A percentile compares a stretch with the other conserved stretches of the same genome.
These are phyloP conservation scores for Aricia agestis DNA, from an alignment of 1,140 invertebrate species.

Conservation along the genomic window DNA sequence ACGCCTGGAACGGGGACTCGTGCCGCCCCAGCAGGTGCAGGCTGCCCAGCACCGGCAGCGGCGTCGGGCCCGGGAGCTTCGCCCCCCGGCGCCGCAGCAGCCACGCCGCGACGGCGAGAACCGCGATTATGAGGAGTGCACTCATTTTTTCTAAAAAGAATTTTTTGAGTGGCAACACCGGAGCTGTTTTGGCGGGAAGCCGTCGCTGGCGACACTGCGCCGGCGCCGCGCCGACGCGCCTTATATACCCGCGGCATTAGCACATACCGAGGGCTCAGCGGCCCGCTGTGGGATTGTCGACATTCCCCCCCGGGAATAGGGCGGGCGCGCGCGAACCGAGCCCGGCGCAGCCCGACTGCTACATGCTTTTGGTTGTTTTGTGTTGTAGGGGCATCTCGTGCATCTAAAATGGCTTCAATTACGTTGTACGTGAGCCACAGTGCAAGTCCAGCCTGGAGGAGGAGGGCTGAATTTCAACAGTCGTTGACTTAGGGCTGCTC, in stretches of 20 bases:
- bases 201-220: constrained; percentile 49
- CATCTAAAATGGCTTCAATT: neutral
- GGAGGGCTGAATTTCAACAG: no score
- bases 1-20: constrained; percentile 83
- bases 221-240: neutral
- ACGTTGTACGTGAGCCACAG: neutral
- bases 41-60: constrained; percentile 84
- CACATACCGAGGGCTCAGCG: neutral
- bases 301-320: neutral
- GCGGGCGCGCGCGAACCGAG: neutral
- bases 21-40: constrained; percentile 81
- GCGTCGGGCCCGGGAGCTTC: constrained; percentile 78
- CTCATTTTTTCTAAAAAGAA: constrained; percentile 65
- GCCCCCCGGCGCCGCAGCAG: constrained; percentile 33
- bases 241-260: constrained; percentile 5
- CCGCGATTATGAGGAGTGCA: constrained; percentile 51
- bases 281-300: neutral
- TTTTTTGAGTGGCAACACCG: constrained; percentile 56
- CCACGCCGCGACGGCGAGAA: constrained; percentile 28
- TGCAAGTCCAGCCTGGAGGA: no score
- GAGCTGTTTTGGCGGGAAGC: constrained; percentile 52
- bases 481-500: no score
- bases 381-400: neutral
- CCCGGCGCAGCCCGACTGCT: neutral
- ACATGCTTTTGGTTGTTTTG: neutral